Conservation (phyloP, 2,113 vertebrate genomes). For the Leptosomus discolor region DNA sequence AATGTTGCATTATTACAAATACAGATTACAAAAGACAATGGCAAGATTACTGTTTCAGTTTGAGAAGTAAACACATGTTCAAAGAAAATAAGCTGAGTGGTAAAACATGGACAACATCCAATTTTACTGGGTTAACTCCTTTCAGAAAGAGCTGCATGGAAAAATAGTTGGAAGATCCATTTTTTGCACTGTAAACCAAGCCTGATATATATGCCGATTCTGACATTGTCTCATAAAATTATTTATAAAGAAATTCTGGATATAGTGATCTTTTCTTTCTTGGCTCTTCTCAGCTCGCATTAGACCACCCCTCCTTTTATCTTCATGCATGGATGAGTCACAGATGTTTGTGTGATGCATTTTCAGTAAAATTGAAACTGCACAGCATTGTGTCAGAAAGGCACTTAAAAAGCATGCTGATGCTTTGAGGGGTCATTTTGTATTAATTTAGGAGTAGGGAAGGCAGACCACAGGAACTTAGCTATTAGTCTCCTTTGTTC, state of each 20-base stretch:
- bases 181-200: background rate
- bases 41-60: background rate
- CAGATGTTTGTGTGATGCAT: background rate
- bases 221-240: background rate
- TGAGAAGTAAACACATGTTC: background rate
- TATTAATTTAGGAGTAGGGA: background rate
- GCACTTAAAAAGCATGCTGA: background rate
- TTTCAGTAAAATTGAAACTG: background rate
- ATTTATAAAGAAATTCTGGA: background rate
- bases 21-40: background rate
- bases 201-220: background rate
- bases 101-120: background rate
- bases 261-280: background rate
- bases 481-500: background rate
- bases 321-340: background rate
- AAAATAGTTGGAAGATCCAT: background rate
- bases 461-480: background rate
- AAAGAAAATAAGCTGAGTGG: background rate
- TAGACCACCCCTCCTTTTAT: background rate
- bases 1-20: slow-evolving; percentile 19
- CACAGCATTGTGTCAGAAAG: background rate
- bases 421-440: background rate
- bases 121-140: background rate
- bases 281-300: background rate
- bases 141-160: background rate